Conservation (phyloP, 2,888 invertebrate genomes). For the Cyaniris semiargus region DNA sequence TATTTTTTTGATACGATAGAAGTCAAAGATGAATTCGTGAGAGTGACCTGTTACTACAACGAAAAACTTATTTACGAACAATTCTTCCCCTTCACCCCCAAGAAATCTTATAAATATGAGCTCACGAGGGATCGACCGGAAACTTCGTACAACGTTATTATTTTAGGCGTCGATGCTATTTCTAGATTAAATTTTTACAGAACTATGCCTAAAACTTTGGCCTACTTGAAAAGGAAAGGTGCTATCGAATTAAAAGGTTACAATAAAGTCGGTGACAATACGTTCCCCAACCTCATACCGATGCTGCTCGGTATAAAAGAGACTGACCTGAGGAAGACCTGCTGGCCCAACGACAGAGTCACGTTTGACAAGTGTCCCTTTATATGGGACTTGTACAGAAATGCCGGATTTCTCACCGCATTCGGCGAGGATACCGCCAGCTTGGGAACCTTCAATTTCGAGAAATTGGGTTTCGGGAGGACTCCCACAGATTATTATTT, state of each 20-base stretch:
- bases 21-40: constrained; percentile 83
- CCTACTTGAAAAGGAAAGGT: constrained; percentile 81
- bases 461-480: constrained; percentile 86
- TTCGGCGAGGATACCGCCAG: constrained; percentile 91
- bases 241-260: constrained; percentile 92
- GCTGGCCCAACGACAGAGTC: constrained; percentile 80
- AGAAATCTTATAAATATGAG: constrained; percentile 54
- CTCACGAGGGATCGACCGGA: constrained; percentile 47
- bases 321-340: constrained; percentile 82
- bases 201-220: constrained; percentile 87
- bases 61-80: constrained; percentile 81
- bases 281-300: constrained; percentile 93
- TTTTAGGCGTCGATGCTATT: constrained; percentile 92
- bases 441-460: constrained; percentile 90
- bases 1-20: constrained; percentile 67
- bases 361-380: constrained; percentile 90
- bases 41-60: constrained; percentile 81
- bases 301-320: constrained; percentile 86
- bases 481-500: constrained; percentile 93
- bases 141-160: constrained; percentile 83
- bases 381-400: constrained; percentile 90
- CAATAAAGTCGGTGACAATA: constrained; percentile 96
- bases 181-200: constrained; percentile 92
- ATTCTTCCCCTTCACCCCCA: constrained; percentile 83
- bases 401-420: constrained; percentile 87